Evolutionary conservation across 2,888 invertebrate genomes (phyloP).

Genomic region (Marasmarcha lunaedactyla): DNA sequence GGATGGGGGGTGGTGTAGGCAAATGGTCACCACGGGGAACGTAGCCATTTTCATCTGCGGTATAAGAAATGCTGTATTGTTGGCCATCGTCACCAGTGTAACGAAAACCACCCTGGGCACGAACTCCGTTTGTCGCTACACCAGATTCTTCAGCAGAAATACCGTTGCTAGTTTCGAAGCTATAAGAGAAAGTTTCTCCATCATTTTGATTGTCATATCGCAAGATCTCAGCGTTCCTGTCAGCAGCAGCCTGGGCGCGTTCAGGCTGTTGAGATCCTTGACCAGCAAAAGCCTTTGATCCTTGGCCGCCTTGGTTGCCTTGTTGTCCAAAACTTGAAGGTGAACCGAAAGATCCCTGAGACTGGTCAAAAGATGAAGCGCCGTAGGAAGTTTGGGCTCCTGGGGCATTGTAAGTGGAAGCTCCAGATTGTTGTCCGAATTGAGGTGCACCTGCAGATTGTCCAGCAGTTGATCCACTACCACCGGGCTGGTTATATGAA

Average conservation of each 20-base stretch:
- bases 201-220: slow-evolving; percentile 50
- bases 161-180: slow-evolving; percentile 57
- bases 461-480: not conserved
- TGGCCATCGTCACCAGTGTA: slow-evolving; percentile 60
- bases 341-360: slow-evolving; percentile 2
- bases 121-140: slow-evolving; percentile 52
- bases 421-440: slow-evolving; percentile 17
- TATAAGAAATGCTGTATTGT: slow-evolving; percentile 45
- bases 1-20: slow-evolving; percentile 57
- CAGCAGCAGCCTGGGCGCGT: slow-evolving; percentile 43
- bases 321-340: slow-evolving; percentile 15
- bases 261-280: slow-evolving; percentile 31
- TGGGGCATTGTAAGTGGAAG: slow-evolving; percentile 6
- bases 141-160: slow-evolving; percentile 58
- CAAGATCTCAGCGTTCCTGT: slow-evolving; percentile 45
- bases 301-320: slow-evolving; percentile 16
- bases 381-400: slow-evolving; percentile 5
- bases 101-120: slow-evolving; percentile 49
- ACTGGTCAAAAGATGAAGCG: slow-evolving; percentile 1
- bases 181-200: slow-evolving; percentile 48
- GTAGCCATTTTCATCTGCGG: slow-evolving; percentile 59
- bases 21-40: slow-evolving; percentile 51
- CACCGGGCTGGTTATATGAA: not conserved
- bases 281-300: slow-evolving; percentile 6
- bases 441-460: slow-evolving; percentile 16